phyloP scores from a whole-genome alignment of 2,113 vertebrate species.

The Vidua macroura region DNA sequence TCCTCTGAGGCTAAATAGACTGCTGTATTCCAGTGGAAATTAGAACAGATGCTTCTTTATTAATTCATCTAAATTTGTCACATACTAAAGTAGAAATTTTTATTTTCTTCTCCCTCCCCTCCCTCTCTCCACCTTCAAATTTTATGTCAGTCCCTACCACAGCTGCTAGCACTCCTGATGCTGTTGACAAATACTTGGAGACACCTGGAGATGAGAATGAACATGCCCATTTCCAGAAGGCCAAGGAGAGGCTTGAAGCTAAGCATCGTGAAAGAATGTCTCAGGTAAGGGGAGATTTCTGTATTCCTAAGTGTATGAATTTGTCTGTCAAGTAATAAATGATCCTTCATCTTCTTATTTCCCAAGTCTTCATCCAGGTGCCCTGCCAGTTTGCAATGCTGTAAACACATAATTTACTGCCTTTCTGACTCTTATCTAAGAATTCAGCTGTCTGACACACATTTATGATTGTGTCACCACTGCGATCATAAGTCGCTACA shows the following conservation, averaged over 20 bases:
- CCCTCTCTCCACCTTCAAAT: neutral
- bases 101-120: neutral
- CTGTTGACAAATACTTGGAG: conserved; percentile 95
- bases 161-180: conserved; percentile 89
- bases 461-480: neutral
- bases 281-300: conserved; percentile 75
- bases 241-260: conserved; percentile 95
- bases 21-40: neutral
- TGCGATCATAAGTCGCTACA: rapidly evolving
- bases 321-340: neutral
- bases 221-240: conserved; percentile 95
- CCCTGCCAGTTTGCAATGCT: neutral
- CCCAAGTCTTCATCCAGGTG: neutral
- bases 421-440: neutral
- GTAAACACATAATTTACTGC: neutral
- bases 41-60: neutral
- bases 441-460: neutral
- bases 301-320: neutral
- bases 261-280: conserved; percentile 97
- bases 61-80: neutral
- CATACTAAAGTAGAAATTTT: neutral
- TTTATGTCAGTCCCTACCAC: conserved; percentile 87
- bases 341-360: neutral
- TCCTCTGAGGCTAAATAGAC: neutral
- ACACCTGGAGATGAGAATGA: conserved; percentile 96